Percentiles rank a stretch among this genome's conserved stretches.
Evolutionary conservation across 1,140 invertebrate species (phyloP).

Genomic region (Harpegnathos saltator): DNA sequence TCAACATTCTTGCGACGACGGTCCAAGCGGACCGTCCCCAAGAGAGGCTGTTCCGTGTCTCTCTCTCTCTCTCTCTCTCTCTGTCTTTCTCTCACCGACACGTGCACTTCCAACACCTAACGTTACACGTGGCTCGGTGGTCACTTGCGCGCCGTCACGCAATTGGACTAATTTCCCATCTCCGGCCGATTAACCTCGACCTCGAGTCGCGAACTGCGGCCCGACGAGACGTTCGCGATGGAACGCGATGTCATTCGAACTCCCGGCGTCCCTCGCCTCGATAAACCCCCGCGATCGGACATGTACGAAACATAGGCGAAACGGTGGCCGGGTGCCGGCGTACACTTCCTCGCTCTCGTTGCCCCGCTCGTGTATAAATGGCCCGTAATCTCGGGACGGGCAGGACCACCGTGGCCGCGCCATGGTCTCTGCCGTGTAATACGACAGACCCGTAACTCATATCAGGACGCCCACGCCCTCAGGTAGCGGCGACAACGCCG

Average conservation of each 20-base stretch:
- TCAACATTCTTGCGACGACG: no score
- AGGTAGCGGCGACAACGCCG: constrained; percentile 85
- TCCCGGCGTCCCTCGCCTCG: not conserved
- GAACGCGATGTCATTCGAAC: not conserved
- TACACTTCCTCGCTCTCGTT: constrained; percentile 12
- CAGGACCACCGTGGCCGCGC: constrained; percentile 82
- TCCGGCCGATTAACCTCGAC: constrained; percentile 15
- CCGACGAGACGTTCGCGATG: not conserved
- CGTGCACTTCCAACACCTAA: no score
- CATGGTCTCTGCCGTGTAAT: constrained; percentile 81
- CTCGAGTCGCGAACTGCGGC: not conserved
- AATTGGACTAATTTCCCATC: constrained; percentile 8
- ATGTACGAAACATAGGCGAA: constrained; percentile 59
- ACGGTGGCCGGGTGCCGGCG: constrained; percentile 39
- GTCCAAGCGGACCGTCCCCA: no score
- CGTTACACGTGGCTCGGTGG: not conserved
- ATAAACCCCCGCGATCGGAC: constrained; percentile 61
- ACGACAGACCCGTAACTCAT: constrained; percentile 86
- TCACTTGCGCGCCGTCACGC: not conserved
- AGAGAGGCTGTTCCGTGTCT: no score
- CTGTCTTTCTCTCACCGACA: no score
- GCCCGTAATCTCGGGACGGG: constrained; percentile 80
- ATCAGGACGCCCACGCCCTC: constrained; percentile 84
- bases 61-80: no score
- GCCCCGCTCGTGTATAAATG: constrained; percentile 79